Conservation (phyloP, 2,113 vertebrate species). For the Plecotus auritus region DNA sequence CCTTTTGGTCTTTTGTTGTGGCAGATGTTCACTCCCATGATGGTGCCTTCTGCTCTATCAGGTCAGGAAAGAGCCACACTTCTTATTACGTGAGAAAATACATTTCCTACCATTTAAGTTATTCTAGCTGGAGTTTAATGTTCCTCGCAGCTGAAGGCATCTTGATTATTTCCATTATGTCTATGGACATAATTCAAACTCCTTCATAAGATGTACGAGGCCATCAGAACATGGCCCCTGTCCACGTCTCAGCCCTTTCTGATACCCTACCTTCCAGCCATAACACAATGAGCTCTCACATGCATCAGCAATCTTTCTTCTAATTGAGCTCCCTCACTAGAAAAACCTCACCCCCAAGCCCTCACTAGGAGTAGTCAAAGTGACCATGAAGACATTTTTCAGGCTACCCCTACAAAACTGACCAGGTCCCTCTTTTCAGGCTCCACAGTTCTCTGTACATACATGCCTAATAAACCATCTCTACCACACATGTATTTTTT, state of each 20-base stretch:
- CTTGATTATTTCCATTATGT: background rate
- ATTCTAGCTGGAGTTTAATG: background rate
- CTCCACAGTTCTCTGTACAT: background rate
- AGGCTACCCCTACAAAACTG: background rate
- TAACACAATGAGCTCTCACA: background rate
- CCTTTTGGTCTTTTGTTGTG: background rate
- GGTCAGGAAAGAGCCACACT: background rate
- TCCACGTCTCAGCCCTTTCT: background rate
- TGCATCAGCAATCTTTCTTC: background rate
- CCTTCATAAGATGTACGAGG: rapidly evolving
- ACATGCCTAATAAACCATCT: background rate
- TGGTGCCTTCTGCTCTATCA: background rate
- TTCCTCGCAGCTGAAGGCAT: background rate
- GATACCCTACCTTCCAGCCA: background rate
- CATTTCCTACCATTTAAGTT: background rate
- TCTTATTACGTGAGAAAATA: background rate
- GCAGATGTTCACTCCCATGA: background rate
- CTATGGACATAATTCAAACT: background rate
- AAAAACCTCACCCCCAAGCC: background rate
- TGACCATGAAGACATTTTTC: background rate
- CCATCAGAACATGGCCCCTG: background rate
- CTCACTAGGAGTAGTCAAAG: background rate
- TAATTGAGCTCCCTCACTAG: background rate
- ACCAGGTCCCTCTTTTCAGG: background rate
- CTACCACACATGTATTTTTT: background rate